Evolutionary conservation across 2,113 vertebrate species (phyloP).

Genomic region (Peromyscus maniculatus): DNA sequence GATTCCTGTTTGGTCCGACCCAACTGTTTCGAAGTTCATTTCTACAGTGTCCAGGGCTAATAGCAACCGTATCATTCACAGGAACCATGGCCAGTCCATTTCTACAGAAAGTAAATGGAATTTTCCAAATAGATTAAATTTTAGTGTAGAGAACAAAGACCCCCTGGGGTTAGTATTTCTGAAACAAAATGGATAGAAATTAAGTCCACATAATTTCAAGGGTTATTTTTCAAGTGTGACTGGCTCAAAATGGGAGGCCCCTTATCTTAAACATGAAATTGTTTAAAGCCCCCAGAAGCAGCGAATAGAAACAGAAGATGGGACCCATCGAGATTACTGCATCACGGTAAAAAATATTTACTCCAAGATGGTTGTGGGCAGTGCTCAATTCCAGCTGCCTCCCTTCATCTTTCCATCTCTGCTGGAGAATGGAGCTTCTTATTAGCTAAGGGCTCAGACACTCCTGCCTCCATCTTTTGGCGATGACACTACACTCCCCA

Average conservation of each 20-base stretch:
- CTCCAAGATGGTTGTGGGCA: rapidly evolving
- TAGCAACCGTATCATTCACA: constrained; percentile 61
- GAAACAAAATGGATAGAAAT: constrained; percentile 78
- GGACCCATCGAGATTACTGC: background rate
- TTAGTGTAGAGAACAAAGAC: constrained; percentile 74
- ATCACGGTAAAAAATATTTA: background rate
- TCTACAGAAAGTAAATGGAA: constrained; percentile 73
- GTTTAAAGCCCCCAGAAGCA: constrained; percentile 22
- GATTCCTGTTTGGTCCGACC: constrained; percentile 41
- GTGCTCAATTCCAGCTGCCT: background rate
- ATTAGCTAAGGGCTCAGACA: background rate
- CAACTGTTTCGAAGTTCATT: constrained; percentile 73
- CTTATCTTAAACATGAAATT: constrained; percentile 17
- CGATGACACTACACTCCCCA: background rate
- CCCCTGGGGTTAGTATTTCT: constrained; percentile 72
- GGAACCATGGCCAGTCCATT: constrained; percentile 69
- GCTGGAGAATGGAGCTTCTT: rapidly evolving
- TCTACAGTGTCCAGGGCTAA: constrained; percentile 66
- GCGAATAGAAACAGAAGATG: background rate
- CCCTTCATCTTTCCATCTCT: rapidly evolving
- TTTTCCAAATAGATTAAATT: constrained; percentile 76
- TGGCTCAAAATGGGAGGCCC: constrained; percentile 53
- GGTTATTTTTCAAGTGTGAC: constrained; percentile 77
- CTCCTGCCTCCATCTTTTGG: rapidly evolving
- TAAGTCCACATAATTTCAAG: constrained; percentile 77